Conservation (phyloP, 2,797 vertebrate species). For the Scleropages formosus region DNA sequence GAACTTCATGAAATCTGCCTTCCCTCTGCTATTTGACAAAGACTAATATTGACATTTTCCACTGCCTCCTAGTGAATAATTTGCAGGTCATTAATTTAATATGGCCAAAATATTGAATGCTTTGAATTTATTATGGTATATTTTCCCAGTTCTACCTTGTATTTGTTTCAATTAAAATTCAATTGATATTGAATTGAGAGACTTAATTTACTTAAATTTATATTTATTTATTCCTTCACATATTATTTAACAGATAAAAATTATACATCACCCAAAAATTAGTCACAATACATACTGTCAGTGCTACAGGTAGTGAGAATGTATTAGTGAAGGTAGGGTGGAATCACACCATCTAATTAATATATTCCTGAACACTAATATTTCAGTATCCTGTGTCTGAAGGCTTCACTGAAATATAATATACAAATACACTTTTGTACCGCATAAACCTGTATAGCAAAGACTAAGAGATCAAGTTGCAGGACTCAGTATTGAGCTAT, state of each 20-base stretch:
- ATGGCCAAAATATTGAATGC: constrained; percentile 13
- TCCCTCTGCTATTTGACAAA: constrained; percentile 4
- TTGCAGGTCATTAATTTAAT: constrained; percentile 18
- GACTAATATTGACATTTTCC: constrained; percentile 14
- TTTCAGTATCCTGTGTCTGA: not conserved
- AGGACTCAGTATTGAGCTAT: too few relatives aligned
- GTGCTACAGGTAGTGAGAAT: not conserved
- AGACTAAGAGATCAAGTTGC: too few relatives aligned
- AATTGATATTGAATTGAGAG: too few relatives aligned
- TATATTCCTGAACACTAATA: constrained; percentile 1
- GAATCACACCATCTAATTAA: not conserved
- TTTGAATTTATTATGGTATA: not conserved
- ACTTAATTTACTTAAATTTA: too few relatives aligned
- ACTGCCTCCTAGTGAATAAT: not conserved
- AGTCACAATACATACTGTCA: too few relatives aligned
- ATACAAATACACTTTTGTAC: too few relatives aligned
- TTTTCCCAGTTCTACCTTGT: not conserved
- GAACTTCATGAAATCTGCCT: constrained; percentile 11
- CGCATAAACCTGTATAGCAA: too few relatives aligned
- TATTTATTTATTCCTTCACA: too few relatives aligned
- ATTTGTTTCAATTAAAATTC: constrained; percentile 7
- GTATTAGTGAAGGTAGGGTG: too few relatives aligned
- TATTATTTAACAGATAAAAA: not conserved
- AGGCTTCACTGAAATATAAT: too few relatives aligned
- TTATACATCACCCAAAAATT: too few relatives aligned